Evolutionary conservation across 1,140 invertebrate genomes (phyloP).

Genomic region (Hylyphantes graminicola): DNA sequence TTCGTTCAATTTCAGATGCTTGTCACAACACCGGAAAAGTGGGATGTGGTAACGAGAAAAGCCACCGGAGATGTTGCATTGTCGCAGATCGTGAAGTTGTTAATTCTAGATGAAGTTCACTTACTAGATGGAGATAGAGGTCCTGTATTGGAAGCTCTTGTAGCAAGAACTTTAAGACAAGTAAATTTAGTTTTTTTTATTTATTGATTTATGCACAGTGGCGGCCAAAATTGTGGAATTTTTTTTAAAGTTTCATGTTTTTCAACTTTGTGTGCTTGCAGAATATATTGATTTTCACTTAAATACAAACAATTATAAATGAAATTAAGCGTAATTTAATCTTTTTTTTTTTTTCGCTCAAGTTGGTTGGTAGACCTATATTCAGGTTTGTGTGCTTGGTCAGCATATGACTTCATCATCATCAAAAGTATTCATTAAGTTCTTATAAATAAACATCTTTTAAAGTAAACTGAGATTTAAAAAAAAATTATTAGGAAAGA

Average conservation of each 20-base stretch:
- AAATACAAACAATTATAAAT: too few relatives aligned
- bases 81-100: constrained; percentile 88
- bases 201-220: too few relatives aligned
- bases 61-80: constrained; percentile 90
- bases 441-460: neutral
- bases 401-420: too few relatives aligned
- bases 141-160: constrained; percentile 96
- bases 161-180: constrained; percentile 93
- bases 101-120: constrained; percentile 99
- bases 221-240: too few relatives aligned
- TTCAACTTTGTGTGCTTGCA: too few relatives aligned
- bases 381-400: too few relatives aligned
- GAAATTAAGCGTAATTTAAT: too few relatives aligned
- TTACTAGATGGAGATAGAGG: constrained; percentile 96
- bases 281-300: too few relatives aligned
- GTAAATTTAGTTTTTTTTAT: constrained; percentile 66
- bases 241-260: too few relatives aligned
- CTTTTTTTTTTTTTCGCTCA: too few relatives aligned
- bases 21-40: constrained; percentile 99
- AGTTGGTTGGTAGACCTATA: too few relatives aligned
- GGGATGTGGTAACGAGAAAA: constrained; percentile 99
- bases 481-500: neutral
- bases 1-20: constrained; percentile 76
- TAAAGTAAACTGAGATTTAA: neutral
- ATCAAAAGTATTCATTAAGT: neutral